Evolutionary conservation across 2,888 invertebrate species (phyloP), one percentile per base, ranked within the genome.

Genomic region (Trissolcus japonicus): DNA sequence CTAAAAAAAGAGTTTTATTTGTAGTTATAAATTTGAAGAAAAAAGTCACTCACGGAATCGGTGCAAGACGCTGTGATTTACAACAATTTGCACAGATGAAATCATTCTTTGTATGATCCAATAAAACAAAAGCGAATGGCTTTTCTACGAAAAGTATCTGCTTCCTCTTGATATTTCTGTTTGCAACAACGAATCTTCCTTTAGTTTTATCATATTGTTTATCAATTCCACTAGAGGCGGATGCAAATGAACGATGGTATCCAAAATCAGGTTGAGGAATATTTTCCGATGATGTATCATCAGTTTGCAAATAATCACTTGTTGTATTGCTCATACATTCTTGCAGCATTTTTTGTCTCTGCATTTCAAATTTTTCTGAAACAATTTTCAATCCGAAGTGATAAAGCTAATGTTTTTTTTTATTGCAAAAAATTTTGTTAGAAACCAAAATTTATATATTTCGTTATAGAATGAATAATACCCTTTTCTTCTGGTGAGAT

Each of bases 71-170:
- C 17, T 92, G 90, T 1, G 87, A 84, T 25, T 89, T 87, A 81
- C 94, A 94, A 88, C 98, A 98, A 82, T 93, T 91, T 82, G 95
- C 94, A 86, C 97, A 98, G 50, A 91, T 88, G 14, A 84, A 82
- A 85, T 92, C 88, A 80, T 90, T 88, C 29, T 88, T 85, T 76
- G 90, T 89, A 82, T 90, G 86, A 72, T 92, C 91, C 9, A 94
- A 86, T 77, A 92, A 91, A 1, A 96, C 95, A 88, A 95, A 94
- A 0, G 95, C 93, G 86, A 94, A 95, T 0, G 97, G 95, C 81
- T 93, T 92, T 87, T 98, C 98, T 0, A 93, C 91, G 86, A 96
- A 95, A 46, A 98, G 88, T 0, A 94, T 90, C 81, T 95, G 94
- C 0, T 95, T 95, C 55, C 91, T 90, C 7, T 90, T 87, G 2